Base-by-base conservation (phyloP, 2,888 invertebrate species). In the Rutpela maculata region DNA sequence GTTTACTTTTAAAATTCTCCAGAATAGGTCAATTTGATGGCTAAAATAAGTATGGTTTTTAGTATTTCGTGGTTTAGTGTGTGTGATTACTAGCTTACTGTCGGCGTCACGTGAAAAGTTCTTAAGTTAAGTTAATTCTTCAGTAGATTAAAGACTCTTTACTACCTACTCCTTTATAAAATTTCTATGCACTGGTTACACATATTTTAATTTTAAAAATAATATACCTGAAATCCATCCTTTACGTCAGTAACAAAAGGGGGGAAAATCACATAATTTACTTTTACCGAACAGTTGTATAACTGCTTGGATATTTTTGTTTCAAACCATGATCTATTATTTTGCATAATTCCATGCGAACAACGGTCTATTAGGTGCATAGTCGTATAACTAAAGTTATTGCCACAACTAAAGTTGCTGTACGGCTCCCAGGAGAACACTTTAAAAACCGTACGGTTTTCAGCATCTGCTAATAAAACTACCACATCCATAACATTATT, bases 371-470 rank as follows among this genome's bases (percentile, higher is more conserved):
- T 83, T 17, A 73, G 59, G 0, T 83, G 57, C 18, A 79, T 79
- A n/a, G n/a, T n/a, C n/a, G n/a, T n/a, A 18, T 82, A 79, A 11
- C 57, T 38, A 18, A 82, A 77, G 60, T 80, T 77, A 38, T 81
- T 66, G 0, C 84, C 85, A 67, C 88, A 88, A 31, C 77, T 77
- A 7, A 82, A 80, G 72, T 86, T 80, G 12, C 83, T 81, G 73
- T 83, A 87, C 0, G 87, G 87, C 63, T 82, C 81, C 85, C 86
- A 87, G 9, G 86, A 82, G 66, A 84, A 87, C 1, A 86, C 81
- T 43, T 85, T 81, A 63, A 82, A 86, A 5, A 56, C 77, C 2
- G 78, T 66, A 15, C 68, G 75, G 57, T 82, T 78, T 15, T 73
- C 60, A 4, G 77, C 67, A 63, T 83, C 80, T 0, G 82, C 80